Evolutionary conservation across 37 sponge, comb jelly and placozoan species (phyloP).

Genomic region (Trichoplax adhaerens): DNA sequence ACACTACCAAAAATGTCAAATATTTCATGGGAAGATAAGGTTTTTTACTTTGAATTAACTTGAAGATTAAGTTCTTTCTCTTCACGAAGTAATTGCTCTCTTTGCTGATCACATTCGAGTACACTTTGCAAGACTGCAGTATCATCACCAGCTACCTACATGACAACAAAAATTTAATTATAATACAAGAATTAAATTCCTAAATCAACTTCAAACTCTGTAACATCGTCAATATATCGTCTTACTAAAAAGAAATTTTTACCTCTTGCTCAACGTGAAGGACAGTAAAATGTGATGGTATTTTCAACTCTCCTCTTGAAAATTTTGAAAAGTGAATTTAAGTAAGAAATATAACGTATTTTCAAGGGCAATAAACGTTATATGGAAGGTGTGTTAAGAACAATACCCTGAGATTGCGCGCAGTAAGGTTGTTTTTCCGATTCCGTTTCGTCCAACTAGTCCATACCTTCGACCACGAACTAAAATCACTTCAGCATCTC

Average conservation of each 20-base stretch:
- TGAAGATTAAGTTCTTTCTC: constrained; percentile 24
- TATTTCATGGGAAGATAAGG: too few species aligned
- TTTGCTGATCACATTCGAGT: constrained; percentile 58
- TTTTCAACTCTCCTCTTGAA: constrained; percentile 32
- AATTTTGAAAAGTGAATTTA: not conserved
- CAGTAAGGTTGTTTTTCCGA: constrained; percentile 67
- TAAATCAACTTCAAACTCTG: not conserved
- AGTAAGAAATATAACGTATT: too few species aligned
- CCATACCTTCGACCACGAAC: constrained; percentile 49
- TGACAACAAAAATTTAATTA: not conserved
- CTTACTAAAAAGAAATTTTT: constrained; percentile 19
- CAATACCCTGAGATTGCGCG: constrained; percentile 33
- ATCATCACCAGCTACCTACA: constrained; percentile 12
- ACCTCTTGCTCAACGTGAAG: constrained; percentile 85
- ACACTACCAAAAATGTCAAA: too few species aligned
- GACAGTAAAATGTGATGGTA: constrained; percentile 40
- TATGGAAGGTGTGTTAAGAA: not conserved
- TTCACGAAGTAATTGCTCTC: constrained; percentile 21
- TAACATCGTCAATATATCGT: not conserved
- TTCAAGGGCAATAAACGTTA: too few species aligned
- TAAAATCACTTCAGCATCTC: constrained; percentile 27
- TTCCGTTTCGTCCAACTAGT: constrained; percentile 78
- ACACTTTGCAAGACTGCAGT: constrained; percentile 61
- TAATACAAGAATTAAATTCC: not conserved
- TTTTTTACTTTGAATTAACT: too few species aligned